Conservation (phyloP, 2,888 invertebrate species). For the Urechis unicinctus region DNA sequence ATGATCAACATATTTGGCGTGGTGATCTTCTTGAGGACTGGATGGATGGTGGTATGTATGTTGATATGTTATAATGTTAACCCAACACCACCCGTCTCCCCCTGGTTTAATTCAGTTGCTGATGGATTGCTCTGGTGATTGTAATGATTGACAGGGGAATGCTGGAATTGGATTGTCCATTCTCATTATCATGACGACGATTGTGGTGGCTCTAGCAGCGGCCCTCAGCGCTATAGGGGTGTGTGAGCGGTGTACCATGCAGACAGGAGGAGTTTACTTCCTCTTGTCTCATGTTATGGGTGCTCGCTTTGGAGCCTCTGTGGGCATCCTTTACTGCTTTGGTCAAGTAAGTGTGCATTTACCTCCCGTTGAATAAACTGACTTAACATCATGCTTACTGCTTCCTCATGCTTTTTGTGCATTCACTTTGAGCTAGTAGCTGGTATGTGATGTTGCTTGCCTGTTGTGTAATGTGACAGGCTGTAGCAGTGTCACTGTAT, state of each 20-base stretch:
- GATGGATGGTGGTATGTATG: slow-evolving; percentile 82
- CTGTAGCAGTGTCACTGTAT: slow-evolving; percentile 91
- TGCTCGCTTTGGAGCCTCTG: slow-evolving; percentile 83
- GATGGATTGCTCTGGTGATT: background rate
- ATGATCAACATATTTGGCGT: slow-evolving; percentile 97
- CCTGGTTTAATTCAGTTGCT: background rate
- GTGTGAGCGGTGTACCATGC: slow-evolving; percentile 87
- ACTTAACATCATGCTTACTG: background rate
- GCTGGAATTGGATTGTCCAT: slow-evolving; percentile 54
- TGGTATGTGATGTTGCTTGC: background rate
- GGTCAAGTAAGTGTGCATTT: slow-evolving; percentile 72
- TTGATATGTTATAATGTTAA: background rate
- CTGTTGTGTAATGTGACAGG: slow-evolving; percentile 56
- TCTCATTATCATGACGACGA: slow-evolving; percentile 56
- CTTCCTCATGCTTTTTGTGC: background rate
- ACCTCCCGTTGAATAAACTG: too few species aligned
- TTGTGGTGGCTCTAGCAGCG: slow-evolving; percentile 82
- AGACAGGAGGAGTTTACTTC: slow-evolving; percentile 97
- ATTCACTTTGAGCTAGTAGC: background rate
- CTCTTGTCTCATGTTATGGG: slow-evolving; percentile 89
- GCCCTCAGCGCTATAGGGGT: slow-evolving; percentile 93
- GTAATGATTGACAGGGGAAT: slow-evolving; percentile 49
- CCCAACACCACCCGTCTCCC: background rate
- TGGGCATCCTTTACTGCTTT: slow-evolving; percentile 91
- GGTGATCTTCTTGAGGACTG: slow-evolving; percentile 90